A percentile compares a stretch with the other conserved stretches of the same genome.
Conservation (phyloP, 1,140 invertebrate species). For the Stratiolaelaps scimitus region DNA sequence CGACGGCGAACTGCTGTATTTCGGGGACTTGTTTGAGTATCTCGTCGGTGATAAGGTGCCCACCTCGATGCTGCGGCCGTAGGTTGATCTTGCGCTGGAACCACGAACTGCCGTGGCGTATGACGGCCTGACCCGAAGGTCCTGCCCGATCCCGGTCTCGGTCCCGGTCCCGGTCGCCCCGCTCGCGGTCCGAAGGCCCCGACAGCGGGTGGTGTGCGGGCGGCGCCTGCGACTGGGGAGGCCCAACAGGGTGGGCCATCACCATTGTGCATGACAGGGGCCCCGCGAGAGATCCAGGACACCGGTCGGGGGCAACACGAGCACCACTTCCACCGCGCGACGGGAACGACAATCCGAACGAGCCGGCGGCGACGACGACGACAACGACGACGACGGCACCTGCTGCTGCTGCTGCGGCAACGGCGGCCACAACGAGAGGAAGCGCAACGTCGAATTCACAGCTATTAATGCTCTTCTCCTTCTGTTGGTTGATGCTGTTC, state of each 20-base stretch:
- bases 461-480: too few relatives aligned
- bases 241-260: conserved; percentile 27
- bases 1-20: conserved; percentile 77
- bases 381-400: too few relatives aligned
- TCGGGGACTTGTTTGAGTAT: conserved; percentile 83
- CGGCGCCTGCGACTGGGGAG: conserved; percentile 19
- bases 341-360: too few relatives aligned
- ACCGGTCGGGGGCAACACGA: conserved; percentile 7
- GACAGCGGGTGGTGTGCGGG: conserved; percentile 16
- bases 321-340: not conserved
- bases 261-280: conserved; percentile 29
- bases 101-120: conserved; percentile 54
- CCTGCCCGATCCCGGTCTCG: conserved; percentile 16
- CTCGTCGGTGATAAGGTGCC: conserved; percentile 88
- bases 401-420: too few relatives aligned
- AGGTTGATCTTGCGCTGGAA: conserved; percentile 91
- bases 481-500: too few relatives aligned
- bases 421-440: too few relatives aligned
- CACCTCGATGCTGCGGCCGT: conserved; percentile 78
- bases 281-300: conserved; percentile 25
- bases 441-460: too few relatives aligned
- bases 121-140: conserved; percentile 31
- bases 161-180: not conserved
- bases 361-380: too few relatives aligned
- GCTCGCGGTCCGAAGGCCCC: conserved; percentile 25